phyloP scores from a whole-genome alignment of 2,113 vertebrate genomes.

The Albula glossodonta region DNA sequence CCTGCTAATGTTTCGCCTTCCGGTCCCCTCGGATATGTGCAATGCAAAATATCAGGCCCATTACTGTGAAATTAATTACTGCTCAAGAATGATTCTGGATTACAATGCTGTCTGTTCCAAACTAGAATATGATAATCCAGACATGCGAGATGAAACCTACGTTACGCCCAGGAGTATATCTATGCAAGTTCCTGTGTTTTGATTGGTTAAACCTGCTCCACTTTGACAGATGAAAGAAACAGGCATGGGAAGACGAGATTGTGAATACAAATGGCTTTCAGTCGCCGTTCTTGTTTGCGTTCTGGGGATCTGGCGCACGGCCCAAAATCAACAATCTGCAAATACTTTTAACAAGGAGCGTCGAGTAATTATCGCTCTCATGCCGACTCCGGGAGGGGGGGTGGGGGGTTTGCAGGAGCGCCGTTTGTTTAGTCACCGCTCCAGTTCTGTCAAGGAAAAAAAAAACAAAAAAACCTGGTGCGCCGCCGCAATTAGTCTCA shows the following conservation, averaged over 20 bases:
- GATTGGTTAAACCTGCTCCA: background rate
- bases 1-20: background rate
- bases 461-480: background rate
- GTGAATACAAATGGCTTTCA: background rate
- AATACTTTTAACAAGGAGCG: background rate
- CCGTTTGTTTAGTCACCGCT: conserved; percentile 1
- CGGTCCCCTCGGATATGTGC: background rate
- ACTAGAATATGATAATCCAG: background rate
- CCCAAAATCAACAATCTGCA: conserved; percentile 8
- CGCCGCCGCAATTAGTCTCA: background rate
- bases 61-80: background rate
- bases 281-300: background rate
- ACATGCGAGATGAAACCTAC: background rate
- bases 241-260: background rate
- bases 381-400: background rate
- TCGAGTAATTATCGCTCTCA: conserved; percentile 5
- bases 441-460: conserved; percentile 4
- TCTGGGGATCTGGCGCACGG: background rate
- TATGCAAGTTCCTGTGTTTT: background rate
- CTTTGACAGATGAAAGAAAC: background rate
- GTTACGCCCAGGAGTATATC: background rate
- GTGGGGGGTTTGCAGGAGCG: background rate
- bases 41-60: background rate
- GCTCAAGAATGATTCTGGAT: too few species aligned
- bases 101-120: background rate